A percentile compares a stretch with the other conserved stretches of the same genome.
phyloP scores from a whole-genome alignment of 2,113 vertebrate species.

The Chrysochloris asiatica region DNA sequence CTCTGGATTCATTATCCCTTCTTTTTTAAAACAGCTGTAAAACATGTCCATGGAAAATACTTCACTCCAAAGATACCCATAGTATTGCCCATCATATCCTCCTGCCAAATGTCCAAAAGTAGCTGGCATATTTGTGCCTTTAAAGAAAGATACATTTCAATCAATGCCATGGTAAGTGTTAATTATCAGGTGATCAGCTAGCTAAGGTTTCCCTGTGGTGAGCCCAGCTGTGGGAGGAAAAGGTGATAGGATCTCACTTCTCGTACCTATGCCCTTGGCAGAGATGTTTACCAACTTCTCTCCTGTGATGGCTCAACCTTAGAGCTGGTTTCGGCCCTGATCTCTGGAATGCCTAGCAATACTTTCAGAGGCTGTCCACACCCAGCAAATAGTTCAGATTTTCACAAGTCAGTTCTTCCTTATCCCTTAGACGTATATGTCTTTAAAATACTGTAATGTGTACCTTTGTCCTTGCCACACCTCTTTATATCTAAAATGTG shows the following conservation, averaged over 20 bases:
- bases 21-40: constrained; percentile 93
- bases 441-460: constrained; percentile 1
- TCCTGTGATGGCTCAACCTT: constrained; percentile 17
- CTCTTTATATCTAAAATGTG: constrained; percentile 32
- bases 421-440: neutral
- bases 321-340: constrained; percentile 56
- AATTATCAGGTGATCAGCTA: neutral
- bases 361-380: constrained; percentile 68
- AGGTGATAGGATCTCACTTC: constrained; percentile 5
- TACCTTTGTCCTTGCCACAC: neutral
- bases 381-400: neutral
- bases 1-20: constrained; percentile 95
- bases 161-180: constrained; percentile 33
- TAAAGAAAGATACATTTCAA: constrained; percentile 68
- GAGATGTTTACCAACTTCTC: constrained; percentile 60
- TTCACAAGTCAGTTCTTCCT: neutral
- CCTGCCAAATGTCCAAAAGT: constrained; percentile 92
- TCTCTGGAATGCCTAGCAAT: constrained; percentile 52
- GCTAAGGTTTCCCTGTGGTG: constrained; percentile 18
- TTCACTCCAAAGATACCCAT: constrained; percentile 97
- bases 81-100: constrained; percentile 96
- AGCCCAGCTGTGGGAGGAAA: constrained; percentile 8
- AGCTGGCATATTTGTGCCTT: constrained; percentile 89
- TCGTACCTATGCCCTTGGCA: neutral
- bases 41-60: constrained; percentile 97